Evolutionary conservation across 2,113 vertebrate species (phyloP), one percentile per base, ranked within the genome.

Genomic region (Coracopsis vasa): DNA sequence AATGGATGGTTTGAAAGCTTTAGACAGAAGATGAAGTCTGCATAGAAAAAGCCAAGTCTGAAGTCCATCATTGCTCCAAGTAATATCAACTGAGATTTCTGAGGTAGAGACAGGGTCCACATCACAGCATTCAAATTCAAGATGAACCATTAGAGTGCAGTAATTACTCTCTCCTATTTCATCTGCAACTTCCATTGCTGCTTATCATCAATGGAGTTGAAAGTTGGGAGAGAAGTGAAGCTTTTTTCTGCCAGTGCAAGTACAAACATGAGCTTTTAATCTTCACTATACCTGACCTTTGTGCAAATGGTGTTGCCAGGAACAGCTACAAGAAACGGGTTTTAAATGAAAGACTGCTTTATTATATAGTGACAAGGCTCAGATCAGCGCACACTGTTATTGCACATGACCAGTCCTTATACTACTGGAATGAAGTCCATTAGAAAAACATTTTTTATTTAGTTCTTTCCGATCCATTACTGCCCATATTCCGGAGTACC

Each of bases 351-450:
- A 25, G 50, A 73, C 28, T 77, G 35, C 16, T 72, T 75, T 42
- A 23, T 17, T 35, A n/a, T 8, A n/a, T 16, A 0, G 0, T 28
- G 51, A 50, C 16, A 44, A 48, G 23, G 37, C 41, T 86, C 58
- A 72, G 56, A 50, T 9, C 41, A 58, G 28, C 3, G 17, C 20
- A n/a, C 0, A 0, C 17, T 33, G 60, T 16, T 12, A 9, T 3
- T 44, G 33, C 29, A 23, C 14, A 4, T 13, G 10, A 72, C 9
- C 41, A 44, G 15, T 31, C 33, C 50, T 54, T 33, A 1, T 47
- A 48, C 33, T 61, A 31, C 33, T 31, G 21, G 10, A 83, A 78
- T 9, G 6, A 61, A 3, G 35, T 10, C 44, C 1, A 0, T 14
- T 37, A 56, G 41, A 54, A 64, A 64, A 69, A 29, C 4, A 42